Evolutionary conservation across 1,140 invertebrate genomes (phyloP), one percentile per base, ranked within the genome.

Genomic region (Caenorhabditis latens): DNA sequence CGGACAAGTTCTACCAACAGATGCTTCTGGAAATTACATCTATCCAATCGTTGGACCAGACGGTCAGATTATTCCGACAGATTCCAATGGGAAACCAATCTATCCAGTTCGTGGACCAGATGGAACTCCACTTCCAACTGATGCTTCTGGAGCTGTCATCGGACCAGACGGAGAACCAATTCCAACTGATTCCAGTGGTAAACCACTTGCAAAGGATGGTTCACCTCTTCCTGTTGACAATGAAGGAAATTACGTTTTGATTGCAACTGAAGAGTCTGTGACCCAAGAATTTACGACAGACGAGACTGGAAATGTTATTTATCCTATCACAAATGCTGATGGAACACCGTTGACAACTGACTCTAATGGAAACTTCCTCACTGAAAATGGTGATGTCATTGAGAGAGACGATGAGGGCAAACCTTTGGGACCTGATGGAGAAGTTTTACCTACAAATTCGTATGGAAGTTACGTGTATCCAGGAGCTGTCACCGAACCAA

Each of bases 151-250:
- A 88, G 57, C 40, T 53, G 42, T 71, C 3, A 58, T 88, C 2
- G 50, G 58, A 48, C 63, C 84, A 24, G 84, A 88, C 57, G 87
- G 87, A 67, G 43, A 55, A 40, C 84, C 84, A n/a, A 46, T 88
- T 19, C 48, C 57, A 40, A 79, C 55, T n/a, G 79, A 88, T 83
- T 16, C 48, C 6, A 63, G 79, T 46, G 87, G 87, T 13, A 71
- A 86, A 50, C 84, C 84, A 61, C 42, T 85, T 19, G 48, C 55
- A 19, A 16, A 87, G 8, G 87, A 88, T 79, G 87, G 87, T 32
- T 24, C 61, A 0, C 79, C 85, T 4, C 57, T 91, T 9, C 86
- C 87, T 32, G 87, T 86, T 40, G 90, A 91, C 85, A 43, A 50
- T 24, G 4, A 58, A 19, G 79, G 65, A 57, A 65, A 46, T 24